These are phyloP conservation scores for Scelioninae gen. 1 DNA, from an alignment of 2,888 invertebrate species.

Conservation along the genomic window DNA sequence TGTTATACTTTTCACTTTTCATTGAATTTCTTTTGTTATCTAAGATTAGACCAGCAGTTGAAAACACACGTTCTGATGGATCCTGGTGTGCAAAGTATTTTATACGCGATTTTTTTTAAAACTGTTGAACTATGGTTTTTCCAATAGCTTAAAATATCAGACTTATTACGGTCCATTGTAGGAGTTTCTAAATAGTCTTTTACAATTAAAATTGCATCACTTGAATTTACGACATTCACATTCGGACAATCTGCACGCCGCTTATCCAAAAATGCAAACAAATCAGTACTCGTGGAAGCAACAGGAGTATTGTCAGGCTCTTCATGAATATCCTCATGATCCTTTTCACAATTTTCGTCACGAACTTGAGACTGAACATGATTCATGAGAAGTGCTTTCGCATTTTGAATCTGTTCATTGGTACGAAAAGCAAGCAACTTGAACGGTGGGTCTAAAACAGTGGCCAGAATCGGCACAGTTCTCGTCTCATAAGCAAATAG, in stretches of 20 bases:
- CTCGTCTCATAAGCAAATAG: slow-evolving; percentile 4
- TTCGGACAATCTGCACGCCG: background rate
- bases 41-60: too few species aligned
- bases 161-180: slow-evolving; percentile 2
- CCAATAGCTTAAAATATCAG: slow-evolving; percentile 26
- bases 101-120: slow-evolving; percentile 24
- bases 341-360: background rate
- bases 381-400: background rate
- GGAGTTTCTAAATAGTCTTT: slow-evolving; percentile 20
- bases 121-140: slow-evolving; percentile 10
- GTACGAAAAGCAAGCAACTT: slow-evolving; percentile 14
- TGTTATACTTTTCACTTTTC: too few species aligned
- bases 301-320: background rate
- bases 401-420: slow-evolving; percentile 8
- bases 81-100: too few species aligned
- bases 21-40: too few species aligned
- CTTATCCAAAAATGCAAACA: slow-evolving; percentile 1
- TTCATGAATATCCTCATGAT: background rate
- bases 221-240: background rate
- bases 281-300: background rate
- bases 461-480: background rate
- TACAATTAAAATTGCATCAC: slow-evolving; percentile 28
- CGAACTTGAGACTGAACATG: background rate
- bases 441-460: background rate
- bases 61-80: too few species aligned